These are phyloP conservation scores for Camponotus pennsylvanicus DNA, from an alignment of 1,140 invertebrate species.

Conservation along the genomic window DNA sequence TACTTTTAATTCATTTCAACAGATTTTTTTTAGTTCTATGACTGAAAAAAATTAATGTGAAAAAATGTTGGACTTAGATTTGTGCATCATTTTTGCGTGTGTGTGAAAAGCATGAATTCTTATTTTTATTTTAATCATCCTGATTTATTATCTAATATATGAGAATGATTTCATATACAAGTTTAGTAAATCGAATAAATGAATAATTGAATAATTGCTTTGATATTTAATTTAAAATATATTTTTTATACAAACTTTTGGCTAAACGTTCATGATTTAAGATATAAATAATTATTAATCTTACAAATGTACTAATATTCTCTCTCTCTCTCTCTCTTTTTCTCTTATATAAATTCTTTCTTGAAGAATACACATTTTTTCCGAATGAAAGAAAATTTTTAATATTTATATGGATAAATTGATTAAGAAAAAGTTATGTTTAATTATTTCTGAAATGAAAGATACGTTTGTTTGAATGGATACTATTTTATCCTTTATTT, in stretches of 20 bases:
- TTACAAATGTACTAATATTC: background rate
- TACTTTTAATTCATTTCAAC: background rate
- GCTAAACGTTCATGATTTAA: background rate
- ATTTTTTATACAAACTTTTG: background rate
- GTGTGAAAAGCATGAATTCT: background rate
- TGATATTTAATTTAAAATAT: background rate
- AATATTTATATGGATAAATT: too few species aligned
- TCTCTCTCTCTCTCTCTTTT: background rate
- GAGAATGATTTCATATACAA: background rate
- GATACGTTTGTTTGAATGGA: background rate
- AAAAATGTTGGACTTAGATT: too few species aligned
- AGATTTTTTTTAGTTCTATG: background rate
- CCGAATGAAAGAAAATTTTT: too few species aligned
- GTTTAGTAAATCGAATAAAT: background rate
- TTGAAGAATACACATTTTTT: too few species aligned
- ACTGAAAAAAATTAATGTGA: background rate
- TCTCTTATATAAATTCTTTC: too few species aligned
- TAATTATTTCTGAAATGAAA: background rate
- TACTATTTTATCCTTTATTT: background rate
- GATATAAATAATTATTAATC: too few species aligned
- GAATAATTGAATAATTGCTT: background rate
- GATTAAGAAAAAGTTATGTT: background rate
- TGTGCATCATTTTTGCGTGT: too few species aligned
- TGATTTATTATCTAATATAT: conserved; percentile 7
- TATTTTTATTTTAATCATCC: background rate